A percentile compares a stretch with the other conserved stretches of the same genome.
These are phyloP conservation scores for Tenualosa ilisha DNA, from an alignment of 2,797 vertebrate genomes.

Conservation along the genomic window DNA sequence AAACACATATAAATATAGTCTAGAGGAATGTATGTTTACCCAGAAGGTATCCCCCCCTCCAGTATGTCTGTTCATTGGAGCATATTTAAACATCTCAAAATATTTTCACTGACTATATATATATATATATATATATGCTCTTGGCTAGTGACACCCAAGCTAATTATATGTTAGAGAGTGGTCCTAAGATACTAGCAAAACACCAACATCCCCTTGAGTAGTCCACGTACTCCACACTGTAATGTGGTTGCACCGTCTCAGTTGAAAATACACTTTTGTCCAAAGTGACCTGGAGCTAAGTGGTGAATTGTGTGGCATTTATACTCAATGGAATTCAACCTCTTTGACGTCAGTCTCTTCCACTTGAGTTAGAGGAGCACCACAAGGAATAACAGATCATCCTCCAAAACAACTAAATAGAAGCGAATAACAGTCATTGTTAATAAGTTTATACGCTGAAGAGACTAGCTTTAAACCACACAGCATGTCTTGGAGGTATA, in stretches of 20 bases:
- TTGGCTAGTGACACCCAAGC: slow-evolving; percentile 67
- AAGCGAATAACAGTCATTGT: not conserved
- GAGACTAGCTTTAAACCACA: not conserved
- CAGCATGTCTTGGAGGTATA: not conserved
- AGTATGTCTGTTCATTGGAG: slow-evolving; percentile 62
- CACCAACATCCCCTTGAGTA: not conserved
- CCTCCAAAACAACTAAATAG: not conserved
- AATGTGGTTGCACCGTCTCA: not conserved
- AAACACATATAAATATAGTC: slow-evolving; percentile 50
- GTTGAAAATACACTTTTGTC: not conserved
- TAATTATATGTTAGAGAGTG: slow-evolving; percentile 69
- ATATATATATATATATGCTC: slow-evolving; percentile 47
- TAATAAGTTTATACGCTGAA: not conserved
- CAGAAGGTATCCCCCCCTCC: slow-evolving; percentile 54
- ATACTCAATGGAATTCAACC: not conserved
- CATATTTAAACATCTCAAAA: slow-evolving; percentile 54
- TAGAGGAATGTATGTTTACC: slow-evolving; percentile 61
- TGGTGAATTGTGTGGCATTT: not conserved
- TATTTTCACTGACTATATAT: slow-evolving; percentile 73
- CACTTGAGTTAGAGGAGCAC: not conserved
- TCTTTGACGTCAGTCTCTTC: not conserved
- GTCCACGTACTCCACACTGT: not conserved
- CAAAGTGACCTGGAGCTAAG: not conserved
- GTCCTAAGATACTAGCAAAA: slow-evolving; percentile 38
- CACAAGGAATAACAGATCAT: slow-evolving; percentile 13